These are phyloP conservation scores for Trinorchestia longiramus DNA, from an alignment of 1,140 invertebrate genomes.

Conservation along the genomic window DNA sequence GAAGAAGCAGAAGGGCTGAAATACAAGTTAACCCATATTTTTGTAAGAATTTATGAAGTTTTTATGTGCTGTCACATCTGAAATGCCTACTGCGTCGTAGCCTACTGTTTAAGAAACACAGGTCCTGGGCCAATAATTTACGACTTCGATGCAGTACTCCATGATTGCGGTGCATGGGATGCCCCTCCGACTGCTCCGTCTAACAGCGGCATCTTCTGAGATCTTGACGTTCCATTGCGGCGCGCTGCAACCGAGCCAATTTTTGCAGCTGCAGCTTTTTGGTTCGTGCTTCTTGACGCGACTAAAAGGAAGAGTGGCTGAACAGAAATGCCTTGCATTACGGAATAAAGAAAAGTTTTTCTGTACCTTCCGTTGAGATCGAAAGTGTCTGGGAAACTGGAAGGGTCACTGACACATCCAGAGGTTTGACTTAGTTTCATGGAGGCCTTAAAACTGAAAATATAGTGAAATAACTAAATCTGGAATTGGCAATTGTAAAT, in stretches of 20 bases:
- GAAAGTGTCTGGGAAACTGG: background rate
- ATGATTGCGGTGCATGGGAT: background rate
- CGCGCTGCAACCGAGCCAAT: conserved; percentile 8
- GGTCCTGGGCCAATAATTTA: background rate
- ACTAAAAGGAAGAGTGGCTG: background rate
- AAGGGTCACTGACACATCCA: background rate
- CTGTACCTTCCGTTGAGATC: background rate
- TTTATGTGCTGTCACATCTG: background rate
- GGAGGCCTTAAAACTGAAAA: background rate
- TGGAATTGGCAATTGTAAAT: background rate
- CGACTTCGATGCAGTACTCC: background rate
- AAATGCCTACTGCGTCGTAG: background rate
- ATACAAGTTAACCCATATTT: background rate
- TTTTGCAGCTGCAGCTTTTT: background rate
- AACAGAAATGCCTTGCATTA: background rate
- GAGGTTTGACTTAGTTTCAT: background rate
- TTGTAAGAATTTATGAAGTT: background rate
- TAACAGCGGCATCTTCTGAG: background rate
- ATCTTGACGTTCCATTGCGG: background rate
- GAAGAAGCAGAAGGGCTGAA: background rate
- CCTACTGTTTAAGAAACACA: background rate
- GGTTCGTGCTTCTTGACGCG: background rate
- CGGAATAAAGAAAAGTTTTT: background rate
- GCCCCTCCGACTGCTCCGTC: background rate
- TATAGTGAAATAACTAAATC: background rate